Conservation (phyloP, 2,113 vertebrate species). For the Coturnix japonica region DNA sequence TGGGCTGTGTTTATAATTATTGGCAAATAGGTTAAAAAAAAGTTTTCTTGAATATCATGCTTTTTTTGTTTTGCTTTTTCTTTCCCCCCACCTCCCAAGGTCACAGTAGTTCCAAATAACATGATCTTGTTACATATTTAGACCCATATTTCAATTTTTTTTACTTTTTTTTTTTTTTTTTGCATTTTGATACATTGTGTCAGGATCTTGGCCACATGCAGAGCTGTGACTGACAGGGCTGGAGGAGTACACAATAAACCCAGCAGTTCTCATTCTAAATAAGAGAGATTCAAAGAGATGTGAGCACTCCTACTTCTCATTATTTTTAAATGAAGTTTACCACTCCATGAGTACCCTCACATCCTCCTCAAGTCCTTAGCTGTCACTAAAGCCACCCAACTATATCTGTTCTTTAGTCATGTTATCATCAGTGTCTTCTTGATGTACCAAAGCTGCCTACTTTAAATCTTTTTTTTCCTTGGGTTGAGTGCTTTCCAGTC, state of each 20-base stretch:
- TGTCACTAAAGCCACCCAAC: not conserved
- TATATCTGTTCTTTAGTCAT: not conserved
- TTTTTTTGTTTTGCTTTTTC: not conserved
- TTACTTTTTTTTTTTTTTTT: not conserved
- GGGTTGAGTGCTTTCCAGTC: not conserved
- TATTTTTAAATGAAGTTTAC: conserved; percentile 29
- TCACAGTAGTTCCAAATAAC: not conserved
- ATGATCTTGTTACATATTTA: not conserved
- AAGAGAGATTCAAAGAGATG: not conserved
- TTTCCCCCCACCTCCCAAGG: not conserved
- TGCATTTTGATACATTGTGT: conserved; percentile 20
- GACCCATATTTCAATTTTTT: not conserved
- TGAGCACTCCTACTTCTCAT: not conserved
- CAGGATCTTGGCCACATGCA: not conserved
- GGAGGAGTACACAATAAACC: not conserved
- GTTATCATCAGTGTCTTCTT: not conserved
- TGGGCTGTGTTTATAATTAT: not conserved
- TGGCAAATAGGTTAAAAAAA: not conserved
- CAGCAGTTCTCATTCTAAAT: not conserved
- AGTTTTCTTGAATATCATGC: not conserved
- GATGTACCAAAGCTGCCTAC: not conserved
- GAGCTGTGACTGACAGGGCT: conserved; percentile 4
- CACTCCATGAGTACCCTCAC: not conserved
- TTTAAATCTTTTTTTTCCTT: not conserved
- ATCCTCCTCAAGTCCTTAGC: not conserved